Conservation (phyloP, 2,113 vertebrate genomes). For the Hirundichthys speculiger region DNA sequence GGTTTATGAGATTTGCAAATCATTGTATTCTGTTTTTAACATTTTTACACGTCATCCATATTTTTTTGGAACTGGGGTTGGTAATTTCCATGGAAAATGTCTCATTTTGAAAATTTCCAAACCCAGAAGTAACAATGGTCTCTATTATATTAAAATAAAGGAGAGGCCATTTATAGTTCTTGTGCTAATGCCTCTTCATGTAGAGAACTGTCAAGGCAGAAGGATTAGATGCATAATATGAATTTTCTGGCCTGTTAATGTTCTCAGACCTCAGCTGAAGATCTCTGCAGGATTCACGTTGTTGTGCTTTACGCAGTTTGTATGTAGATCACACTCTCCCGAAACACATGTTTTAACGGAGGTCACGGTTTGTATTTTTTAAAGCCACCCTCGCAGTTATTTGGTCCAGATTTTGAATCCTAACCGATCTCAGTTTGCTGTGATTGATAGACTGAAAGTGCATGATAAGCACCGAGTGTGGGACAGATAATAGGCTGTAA, state of each 20-base stretch:
- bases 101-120: too few species aligned
- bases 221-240: conserved; percentile 51
- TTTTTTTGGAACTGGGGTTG: too few species aligned
- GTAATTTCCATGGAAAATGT: too few species aligned
- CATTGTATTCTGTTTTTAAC: too few species aligned
- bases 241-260: conserved; percentile 47
- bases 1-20: too few species aligned
- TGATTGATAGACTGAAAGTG: conserved; percentile 46
- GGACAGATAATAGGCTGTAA: conserved; percentile 54
- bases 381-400: conserved; percentile 3
- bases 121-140: too few species aligned
- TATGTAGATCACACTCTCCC: conserved; percentile 54
- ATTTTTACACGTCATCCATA: too few species aligned
- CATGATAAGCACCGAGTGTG: conserved; percentile 49
- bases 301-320: conserved; percentile 50
- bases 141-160: conserved; percentile 28
- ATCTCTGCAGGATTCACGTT: conserved; percentile 54
- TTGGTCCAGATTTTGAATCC: conserved; percentile 31
- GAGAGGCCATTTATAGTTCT: conserved; percentile 28
- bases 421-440: conserved; percentile 28
- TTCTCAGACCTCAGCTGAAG: conserved; percentile 35
- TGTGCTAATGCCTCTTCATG: conserved; percentile 29
- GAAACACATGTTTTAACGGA: background rate
- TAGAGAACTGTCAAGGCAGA: conserved; percentile 15
- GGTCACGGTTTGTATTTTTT: conserved; percentile 8